Base-by-base conservation (phyloP, 2,113 vertebrate species). In the Tautogolabrus adspersus region DNA sequence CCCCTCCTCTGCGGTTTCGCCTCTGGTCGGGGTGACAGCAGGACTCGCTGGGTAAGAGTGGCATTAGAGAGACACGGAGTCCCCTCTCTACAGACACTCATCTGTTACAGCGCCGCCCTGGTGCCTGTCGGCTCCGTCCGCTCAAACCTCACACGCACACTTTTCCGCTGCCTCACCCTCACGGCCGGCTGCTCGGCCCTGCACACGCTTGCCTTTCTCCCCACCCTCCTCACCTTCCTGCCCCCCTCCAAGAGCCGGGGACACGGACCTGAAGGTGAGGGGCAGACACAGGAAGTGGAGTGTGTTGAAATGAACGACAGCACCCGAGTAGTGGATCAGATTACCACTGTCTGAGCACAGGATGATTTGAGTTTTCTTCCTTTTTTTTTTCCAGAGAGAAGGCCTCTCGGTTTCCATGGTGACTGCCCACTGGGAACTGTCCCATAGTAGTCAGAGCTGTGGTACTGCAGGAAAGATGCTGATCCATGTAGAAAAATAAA, bases 251-350 rank as follows among this genome's bases (percentile, higher is more conserved):
- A 99, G 93, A 96, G 93, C 92, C 96, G 96, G 85, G 94, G 95
- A 82, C 71, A 64, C 42, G 69, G 77, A n/a, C 59, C 69, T 79
- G 96, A 92, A 92, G 96, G 91, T 83, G 95, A 89, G 87, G 94
- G 80, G 84, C 94, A 49, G 95, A 93, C 94, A 40, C 96, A 97
- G 85, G 98, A 98, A 85, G 97, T 98, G 77, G 98, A 99, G 85
- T 99, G 98, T 63, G 97, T 99, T 7, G 98, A 99, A 93, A 99
- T 99, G 96, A 96, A 96, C 85, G 97, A 98, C 95, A 97, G 97
- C 89, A 98, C 97, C 18, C 92, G 96, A 78, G 97, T 99, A 88
- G 98, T 99, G 68, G 98, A 99, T 94, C 98, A 99, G 94, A 99
- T 99, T 93, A 99, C 98, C 89, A 98, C 98, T 58, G 97, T 99